Evolutionary conservation across 2,797 vertebrate species (phyloP), one percentile per base, ranked within the genome.

Genomic region (Lagodon rhomboides): DNA sequence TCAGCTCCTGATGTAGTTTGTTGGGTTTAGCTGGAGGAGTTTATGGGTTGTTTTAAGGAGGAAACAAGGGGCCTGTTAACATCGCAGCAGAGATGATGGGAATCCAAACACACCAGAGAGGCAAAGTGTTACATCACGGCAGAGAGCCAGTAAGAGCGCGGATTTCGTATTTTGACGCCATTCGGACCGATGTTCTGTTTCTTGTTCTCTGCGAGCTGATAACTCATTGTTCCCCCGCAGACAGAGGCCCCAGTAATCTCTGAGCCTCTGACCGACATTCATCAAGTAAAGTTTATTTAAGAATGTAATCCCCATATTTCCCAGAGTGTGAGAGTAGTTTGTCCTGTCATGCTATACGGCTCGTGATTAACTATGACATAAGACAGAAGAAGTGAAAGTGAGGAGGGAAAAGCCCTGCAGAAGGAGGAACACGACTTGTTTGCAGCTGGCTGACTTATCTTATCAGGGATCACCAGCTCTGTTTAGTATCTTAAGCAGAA

Each of bases 391-490:
- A 4, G 75, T 58, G 79, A 88, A 71, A 83, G 71, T 11, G 65
- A 59, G 49, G 70, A 58, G 60, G 44, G 12, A 43, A 60, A 47
- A 55, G 67, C n/a, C 44, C 69, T 43, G 73, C 23, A 79, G 34
- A 4, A 70, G 62, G 25, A 86, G 80, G 79, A 84, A 82, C 83
- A 67, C 8, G 76, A 18, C 71, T 55, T 79, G 84, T 85, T 86
- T 85, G 73, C 50, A 71, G 69, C 47, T 34, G 15, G 27, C 2
- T 22, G 60, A 68, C 25, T 90, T 86, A 88, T 90, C 87, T 92
- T 85, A 91, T 92, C 88, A 80, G 60, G n/a, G 56, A 89, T 91
- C 87, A 49, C 15, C 4, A 0, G 56, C 30, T 82, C 86, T 91
- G 88, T 68, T 68, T 64, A 80, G 65, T 53, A 77, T 91, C 87